Percentiles rank a stretch among this genome's conserved stretches.
Evolutionary conservation across 2,113 vertebrate species (phyloP).

Genomic region (Pandion haliaetus): DNA sequence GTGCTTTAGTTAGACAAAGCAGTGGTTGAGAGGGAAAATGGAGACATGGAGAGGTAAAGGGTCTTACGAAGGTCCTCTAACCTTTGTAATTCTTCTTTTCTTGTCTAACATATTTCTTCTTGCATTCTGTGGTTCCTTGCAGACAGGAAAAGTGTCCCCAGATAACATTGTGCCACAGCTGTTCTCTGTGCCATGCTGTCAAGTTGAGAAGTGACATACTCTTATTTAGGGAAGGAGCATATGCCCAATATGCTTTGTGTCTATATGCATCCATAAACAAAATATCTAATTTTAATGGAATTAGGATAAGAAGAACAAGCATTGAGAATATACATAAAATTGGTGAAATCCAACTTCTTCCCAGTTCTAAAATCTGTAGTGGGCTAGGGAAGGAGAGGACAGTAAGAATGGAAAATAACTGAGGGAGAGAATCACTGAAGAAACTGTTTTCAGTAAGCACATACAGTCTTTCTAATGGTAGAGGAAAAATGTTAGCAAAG

Average conservation of each 20-base stretch:
- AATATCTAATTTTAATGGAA: neutral
- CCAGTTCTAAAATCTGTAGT: neutral
- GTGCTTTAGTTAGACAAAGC: neutral
- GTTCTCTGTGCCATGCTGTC: neutral
- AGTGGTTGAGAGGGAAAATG: neutral
- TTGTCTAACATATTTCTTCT: neutral
- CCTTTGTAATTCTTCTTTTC: neutral
- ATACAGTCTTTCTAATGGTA: neutral
- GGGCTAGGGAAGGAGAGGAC: neutral
- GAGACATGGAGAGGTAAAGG: neutral
- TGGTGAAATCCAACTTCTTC: neutral
- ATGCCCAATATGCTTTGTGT: neutral
- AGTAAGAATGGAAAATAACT: neutral
- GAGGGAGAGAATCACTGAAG: neutral
- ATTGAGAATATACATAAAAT: neutral
- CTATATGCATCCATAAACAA: neutral
- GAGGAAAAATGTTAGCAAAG: neutral
- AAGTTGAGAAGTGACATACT: neutral
- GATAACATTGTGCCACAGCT: neutral
- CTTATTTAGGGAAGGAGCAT: neutral
- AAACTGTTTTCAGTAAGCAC: neutral
- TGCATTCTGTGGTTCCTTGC: neutral
- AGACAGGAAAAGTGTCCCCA: neutral
- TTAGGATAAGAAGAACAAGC: neutral
- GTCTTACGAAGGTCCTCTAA: neutral